These are phyloP conservation scores for Alsophila aescularia DNA, from an alignment of 2,888 invertebrate genomes.

Conservation along the genomic window DNA sequence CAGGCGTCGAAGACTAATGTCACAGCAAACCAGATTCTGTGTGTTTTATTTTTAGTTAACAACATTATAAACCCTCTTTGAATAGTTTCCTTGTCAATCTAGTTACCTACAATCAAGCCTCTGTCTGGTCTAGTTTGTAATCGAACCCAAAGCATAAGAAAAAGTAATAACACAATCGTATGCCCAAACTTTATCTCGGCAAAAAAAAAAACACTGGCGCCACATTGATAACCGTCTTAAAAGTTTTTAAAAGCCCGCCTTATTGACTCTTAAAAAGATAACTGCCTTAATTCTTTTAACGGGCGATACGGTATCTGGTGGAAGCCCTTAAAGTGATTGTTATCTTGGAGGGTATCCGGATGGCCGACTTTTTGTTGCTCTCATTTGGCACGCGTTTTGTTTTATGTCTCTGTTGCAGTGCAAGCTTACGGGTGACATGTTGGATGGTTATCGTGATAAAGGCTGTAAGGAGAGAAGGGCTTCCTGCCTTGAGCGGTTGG, in stretches of 20 bases:
- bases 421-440: constrained; percentile 16
- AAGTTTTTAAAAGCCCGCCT: constrained; percentile 41
- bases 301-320: constrained; percentile 45
- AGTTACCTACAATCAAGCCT: constrained; percentile 12
- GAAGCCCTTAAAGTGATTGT: constrained; percentile 58
- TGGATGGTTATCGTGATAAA: constrained; percentile 29
- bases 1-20: constrained; percentile 22
- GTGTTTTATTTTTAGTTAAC: constrained; percentile 4
- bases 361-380: constrained; percentile 52
- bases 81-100: constrained; percentile 4
- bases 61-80: not conserved
- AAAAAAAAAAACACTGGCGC: constrained; percentile 33
- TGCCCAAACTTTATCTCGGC: constrained; percentile 42
- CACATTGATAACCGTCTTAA: constrained; percentile 42
- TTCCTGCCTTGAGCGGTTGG: constrained; percentile 57
- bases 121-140: constrained; percentile 39
- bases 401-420: constrained; percentile 49
- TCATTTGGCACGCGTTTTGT: constrained; percentile 65
- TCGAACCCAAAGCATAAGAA: too few species aligned
- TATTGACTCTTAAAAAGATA: constrained; percentile 47
- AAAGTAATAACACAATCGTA: too few species aligned
- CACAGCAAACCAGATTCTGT: not conserved
- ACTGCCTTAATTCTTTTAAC: constrained; percentile 52
- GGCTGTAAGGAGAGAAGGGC: constrained; percentile 52
- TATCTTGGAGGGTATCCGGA: constrained; percentile 59